phyloP scores from a whole-genome alignment of 2,797 vertebrate species.

The Apogon talboti region DNA sequence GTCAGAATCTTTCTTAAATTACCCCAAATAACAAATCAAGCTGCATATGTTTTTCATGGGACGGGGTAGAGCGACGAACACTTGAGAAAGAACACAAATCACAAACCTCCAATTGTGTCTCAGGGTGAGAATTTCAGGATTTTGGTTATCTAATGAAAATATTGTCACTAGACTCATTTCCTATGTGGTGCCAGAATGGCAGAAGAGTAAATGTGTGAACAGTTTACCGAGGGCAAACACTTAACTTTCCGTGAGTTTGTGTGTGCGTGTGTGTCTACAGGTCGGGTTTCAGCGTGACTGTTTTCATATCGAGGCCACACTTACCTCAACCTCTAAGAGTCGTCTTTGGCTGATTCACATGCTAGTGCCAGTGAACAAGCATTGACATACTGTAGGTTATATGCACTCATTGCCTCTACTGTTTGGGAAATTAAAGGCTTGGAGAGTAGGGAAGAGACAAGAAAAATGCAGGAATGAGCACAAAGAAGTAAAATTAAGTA shows the following conservation, averaged over 20 bases:
- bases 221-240: slow-evolving; percentile 83
- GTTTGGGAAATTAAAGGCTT: slow-evolving; percentile 20
- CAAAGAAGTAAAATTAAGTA: slow-evolving; percentile 5
- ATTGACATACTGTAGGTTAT: slow-evolving; percentile 45
- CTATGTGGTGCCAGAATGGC: slow-evolving; percentile 84
- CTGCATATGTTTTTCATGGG: slow-evolving; percentile 76
- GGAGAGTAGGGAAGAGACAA: slow-evolving; percentile 28
- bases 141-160: slow-evolving; percentile 91
- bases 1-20: slow-evolving; percentile 60
- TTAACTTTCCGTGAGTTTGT: slow-evolving; percentile 76
- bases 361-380: slow-evolving; percentile 54
- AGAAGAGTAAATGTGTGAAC: slow-evolving; percentile 87
- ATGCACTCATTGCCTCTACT: slow-evolving; percentile 51
- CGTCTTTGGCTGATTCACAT: slow-evolving; percentile 67
- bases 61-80: slow-evolving; percentile 40
- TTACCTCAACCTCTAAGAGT: slow-evolving; percentile 73
- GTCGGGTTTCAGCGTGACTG: slow-evolving; percentile 82
- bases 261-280: slow-evolving; percentile 68
- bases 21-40: slow-evolving; percentile 75
- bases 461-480: slow-evolving; percentile 11
- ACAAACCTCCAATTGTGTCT: slow-evolving; percentile 85
- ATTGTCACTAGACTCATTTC: slow-evolving; percentile 91
- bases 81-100: slow-evolving; percentile 75
- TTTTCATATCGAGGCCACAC: slow-evolving; percentile 81
- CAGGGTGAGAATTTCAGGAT: slow-evolving; percentile 81